Base-by-base conservation (phyloP, 2,888 invertebrate genomes). In the Coleophora flavipennella region DNA sequence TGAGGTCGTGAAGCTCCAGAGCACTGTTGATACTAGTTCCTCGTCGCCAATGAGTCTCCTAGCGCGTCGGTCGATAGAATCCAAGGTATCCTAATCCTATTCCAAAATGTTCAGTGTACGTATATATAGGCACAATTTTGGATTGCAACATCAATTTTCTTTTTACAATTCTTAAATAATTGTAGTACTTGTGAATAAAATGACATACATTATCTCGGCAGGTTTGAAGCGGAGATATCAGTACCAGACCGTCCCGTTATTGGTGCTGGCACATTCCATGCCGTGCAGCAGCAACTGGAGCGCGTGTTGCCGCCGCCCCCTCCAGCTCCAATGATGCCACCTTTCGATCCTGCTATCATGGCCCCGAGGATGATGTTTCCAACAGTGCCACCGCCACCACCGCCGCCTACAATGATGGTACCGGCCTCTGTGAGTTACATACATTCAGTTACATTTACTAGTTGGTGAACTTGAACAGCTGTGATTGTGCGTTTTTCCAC, bases 211-310 rank as follows among this genome's bases (percentile, higher is more conserved):
- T 32, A 31, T 11, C 42, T 31, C 35, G 33, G 26, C 53, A 93
- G 95, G 59, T 95, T 95, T 64, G 95, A 95, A 64, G 94, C 94
- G 1, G 95, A 95, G 81, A 94, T 95, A 53, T 91, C 93, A 0
- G 89, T 90, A 10, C 84, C 86, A 29, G 84, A 87, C 4, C 83
- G 90, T 3, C 87, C 90, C 10, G 89, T 94, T 31, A 92, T 93
- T 33, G 91, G 91, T 0, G 87, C 90, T 1, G 90, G 89, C 49
- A 91, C 92, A 0, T 94, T 90, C 55, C 90, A 86, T 36, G 89
- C 89, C 44, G 90, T 91, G 1, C 91, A 91, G 49, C 90, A 91
- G 54, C 86, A 89, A 51, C 69, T 91, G 38, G 90, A 89, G 46
- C 86, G 88, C 8, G 86, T 84, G 0, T 67, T 67, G 2, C 62